These are phyloP conservation scores for Peromyscus nudipes DNA, from an alignment of 2,797 vertebrate genomes.

Conservation along the genomic window DNA sequence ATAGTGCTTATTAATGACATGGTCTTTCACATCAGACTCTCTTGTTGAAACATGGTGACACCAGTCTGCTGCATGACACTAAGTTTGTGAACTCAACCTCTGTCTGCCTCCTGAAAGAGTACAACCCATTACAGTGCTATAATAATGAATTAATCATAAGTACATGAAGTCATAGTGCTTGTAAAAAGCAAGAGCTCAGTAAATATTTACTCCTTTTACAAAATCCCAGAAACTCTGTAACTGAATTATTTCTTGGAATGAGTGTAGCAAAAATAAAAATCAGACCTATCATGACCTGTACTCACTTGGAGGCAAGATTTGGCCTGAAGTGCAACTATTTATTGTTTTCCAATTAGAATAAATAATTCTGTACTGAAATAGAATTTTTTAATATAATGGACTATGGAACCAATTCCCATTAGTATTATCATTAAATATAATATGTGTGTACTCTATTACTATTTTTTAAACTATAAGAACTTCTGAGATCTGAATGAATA, in stretches of 20 bases:
- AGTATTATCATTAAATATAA: background rate
- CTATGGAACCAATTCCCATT: background rate
- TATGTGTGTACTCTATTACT: background rate
- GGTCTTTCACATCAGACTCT: background rate
- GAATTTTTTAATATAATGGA: background rate
- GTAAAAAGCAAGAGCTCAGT: background rate
- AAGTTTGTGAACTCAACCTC: background rate
- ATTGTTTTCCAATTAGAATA: conserved; percentile 20
- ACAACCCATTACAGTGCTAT: background rate
- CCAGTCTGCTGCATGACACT: background rate
- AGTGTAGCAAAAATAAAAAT: background rate
- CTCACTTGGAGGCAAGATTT: background rate
- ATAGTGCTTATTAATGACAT: background rate
- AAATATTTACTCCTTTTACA: background rate
- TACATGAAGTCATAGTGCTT: background rate
- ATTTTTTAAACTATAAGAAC: background rate
- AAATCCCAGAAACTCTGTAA: conserved; percentile 10
- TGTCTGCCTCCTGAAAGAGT: background rate
- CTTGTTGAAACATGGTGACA: conserved; percentile 1
- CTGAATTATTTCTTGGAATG: conserved; percentile 8
- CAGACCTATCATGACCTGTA: background rate
- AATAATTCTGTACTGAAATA: conserved; percentile 3
- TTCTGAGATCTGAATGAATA: background rate
- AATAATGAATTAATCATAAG: background rate
- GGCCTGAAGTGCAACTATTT: background rate